Base-by-base conservation (phyloP, 2,797 vertebrate species). In the Argentina silus region DNA sequence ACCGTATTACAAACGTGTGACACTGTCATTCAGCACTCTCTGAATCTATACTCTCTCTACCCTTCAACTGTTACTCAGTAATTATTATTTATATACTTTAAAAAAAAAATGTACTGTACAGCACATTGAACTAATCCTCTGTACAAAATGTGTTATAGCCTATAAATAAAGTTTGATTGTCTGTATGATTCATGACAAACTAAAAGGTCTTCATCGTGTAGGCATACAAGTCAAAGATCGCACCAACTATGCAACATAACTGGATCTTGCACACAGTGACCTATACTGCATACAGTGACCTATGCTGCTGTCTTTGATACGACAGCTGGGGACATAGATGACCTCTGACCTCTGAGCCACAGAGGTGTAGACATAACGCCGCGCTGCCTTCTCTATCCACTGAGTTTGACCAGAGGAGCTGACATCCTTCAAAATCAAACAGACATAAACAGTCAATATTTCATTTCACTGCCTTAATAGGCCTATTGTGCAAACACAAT, bases 321-420 rank as follows among this genome's bases (percentile, higher is more conserved):
- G 15, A 45, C 8, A 64, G n/a, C 21, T 10, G 36, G 17, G 19
- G n/a, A 10, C 9, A 10, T 21, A 3, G 21, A 48, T 21, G 2
- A 11, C 4, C 6, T 67, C 88, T 92, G 79, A 95, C 91, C 92
- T 93, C 76, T 94, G 94, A 21, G 90, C 89, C 11, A 83, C 80
- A 72, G 92, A 93, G 1, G 86, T 94, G 73, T 92, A 93, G 78
- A 92, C 92, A 72, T 79, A 89, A 50, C 76, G 82, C 15, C 10
- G 88, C 19, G 75, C 74, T 69, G 67, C 86, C 0, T 59, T 10
- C 62, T 89, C 73, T 74, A 66, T 85, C 81, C 63, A 68, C 1
- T n/a, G 73, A 72, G 23, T 82, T 69, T 48, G 50, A 57, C 75
- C 57, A 69, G 64, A 67, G 71, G 73, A 57, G 48, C 56, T 55